Conservation (phyloP, 2,888 invertebrate genomes). For the Rapana venosa region DNA sequence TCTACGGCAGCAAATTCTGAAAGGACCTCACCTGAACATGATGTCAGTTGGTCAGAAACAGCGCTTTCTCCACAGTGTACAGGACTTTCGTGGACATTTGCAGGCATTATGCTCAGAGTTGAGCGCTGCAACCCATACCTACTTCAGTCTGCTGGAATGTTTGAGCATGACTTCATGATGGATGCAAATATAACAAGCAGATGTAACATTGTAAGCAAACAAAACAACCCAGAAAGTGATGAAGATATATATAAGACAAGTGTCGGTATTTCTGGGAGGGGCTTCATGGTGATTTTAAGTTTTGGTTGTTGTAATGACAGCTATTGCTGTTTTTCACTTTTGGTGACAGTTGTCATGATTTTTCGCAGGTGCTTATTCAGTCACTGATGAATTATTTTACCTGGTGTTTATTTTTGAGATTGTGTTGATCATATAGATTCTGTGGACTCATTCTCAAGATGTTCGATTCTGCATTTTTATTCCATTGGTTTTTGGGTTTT, state of each 20-base stretch:
- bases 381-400: too few relatives aligned
- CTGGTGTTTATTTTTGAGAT: too few relatives aligned
- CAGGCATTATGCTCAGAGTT: conserved; percentile 24
- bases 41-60: neutral
- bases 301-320: too few relatives aligned
- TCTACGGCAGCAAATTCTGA: conserved; percentile 9
- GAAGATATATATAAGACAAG: neutral
- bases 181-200: neutral
- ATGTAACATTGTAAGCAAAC: neutral
- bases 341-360: too few relatives aligned
- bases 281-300: too few relatives aligned
- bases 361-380: too few relatives aligned
- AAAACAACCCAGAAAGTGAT: neutral
- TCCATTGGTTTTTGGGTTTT: too few relatives aligned
- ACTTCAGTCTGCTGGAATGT: conserved; percentile 29
- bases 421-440: too few relatives aligned
- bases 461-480: too few relatives aligned
- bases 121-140: neutral
- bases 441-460: too few relatives aligned
- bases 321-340: too few relatives aligned
- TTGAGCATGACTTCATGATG: neutral
- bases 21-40: neutral
- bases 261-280: neutral
- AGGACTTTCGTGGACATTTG: conserved; percentile 34
- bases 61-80: neutral